A percentile compares a stretch with the other conserved stretches of the same genome.
These are phyloP conservation scores for Nasonia giraulti DNA, from an alignment of 1,140 invertebrate genomes.

Conservation along the genomic window DNA sequence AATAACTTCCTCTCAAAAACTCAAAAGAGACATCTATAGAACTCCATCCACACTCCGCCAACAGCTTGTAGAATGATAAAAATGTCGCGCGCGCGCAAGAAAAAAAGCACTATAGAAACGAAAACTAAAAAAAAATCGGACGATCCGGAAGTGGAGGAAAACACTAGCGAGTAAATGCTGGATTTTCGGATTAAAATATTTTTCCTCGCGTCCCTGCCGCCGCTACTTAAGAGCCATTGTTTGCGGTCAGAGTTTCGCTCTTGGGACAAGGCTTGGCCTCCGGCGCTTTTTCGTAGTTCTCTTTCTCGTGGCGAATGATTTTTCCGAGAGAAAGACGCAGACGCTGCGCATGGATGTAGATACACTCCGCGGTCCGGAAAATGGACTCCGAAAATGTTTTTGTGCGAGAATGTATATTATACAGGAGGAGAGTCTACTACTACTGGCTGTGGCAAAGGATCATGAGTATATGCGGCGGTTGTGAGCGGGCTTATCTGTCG, in stretches of 20 bases:
- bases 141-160: neutral
- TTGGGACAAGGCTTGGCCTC: slow-evolving; percentile 20
- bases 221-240: slow-evolving; percentile 59
- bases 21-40: no score
- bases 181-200: slow-evolving; percentile 60
- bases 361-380: neutral
- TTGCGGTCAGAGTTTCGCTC: slow-evolving; percentile 49
- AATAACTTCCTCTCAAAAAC: no score
- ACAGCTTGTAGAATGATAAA: neutral
- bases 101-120: neutral
- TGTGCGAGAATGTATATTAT: neutral
- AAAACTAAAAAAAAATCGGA: neutral
- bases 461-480: no score
- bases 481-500: neutral
- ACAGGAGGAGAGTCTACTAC: no score
- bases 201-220: slow-evolving; percentile 48
- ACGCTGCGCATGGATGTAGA: neutral
- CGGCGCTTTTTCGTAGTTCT: slow-evolving; percentile 39
- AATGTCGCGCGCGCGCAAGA: neutral
- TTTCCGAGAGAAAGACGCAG: slow-evolving; percentile 19
- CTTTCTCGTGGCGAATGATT: slow-evolving; percentile 52
- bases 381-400: slow-evolving; percentile 71
- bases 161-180: neutral
- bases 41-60: no score
- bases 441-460: no score